A percentile compares a stretch with the other conserved stretches of the same genome.
phyloP scores from a whole-genome alignment of 2,797 vertebrate genomes.

The Bradypodion pumilum region DNA sequence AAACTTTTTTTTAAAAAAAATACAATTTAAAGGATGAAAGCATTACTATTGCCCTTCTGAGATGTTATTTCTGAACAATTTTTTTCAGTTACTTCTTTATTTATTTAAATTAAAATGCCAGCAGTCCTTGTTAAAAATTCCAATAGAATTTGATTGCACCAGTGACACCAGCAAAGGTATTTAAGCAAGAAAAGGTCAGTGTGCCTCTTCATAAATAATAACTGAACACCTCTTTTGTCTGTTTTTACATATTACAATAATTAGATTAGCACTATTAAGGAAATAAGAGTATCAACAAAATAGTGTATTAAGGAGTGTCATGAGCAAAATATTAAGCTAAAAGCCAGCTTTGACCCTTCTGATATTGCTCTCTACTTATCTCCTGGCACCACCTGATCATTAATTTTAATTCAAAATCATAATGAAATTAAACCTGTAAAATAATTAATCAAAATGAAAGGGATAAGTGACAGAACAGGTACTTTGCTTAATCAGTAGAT shows the following conservation, averaged over 20 bases:
- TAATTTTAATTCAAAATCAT: conserved; percentile 67
- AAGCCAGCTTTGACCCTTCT: conserved; percentile 63
- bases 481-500: conserved; percentile 73
- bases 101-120: conserved; percentile 50
- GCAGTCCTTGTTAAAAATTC: conserved; percentile 51
- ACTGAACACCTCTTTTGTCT: conserved; percentile 62
- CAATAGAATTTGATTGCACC: conserved; percentile 53
- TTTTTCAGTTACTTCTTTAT: conserved; percentile 44
- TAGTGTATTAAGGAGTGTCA: conserved; percentile 65
- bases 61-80: conserved; percentile 45
- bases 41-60: conserved; percentile 13
- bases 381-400: conserved; percentile 63
- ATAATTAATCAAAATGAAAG: conserved; percentile 69
- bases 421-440: conserved; percentile 71
- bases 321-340: conserved; percentile 71
- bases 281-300: conserved; percentile 65
- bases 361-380: conserved; percentile 63
- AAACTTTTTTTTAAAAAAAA: neutral
- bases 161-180: conserved; percentile 55
- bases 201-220: conserved; percentile 70
- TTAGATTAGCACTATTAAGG: conserved; percentile 68
- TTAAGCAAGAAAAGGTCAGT: conserved; percentile 71
- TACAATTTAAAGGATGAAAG: conserved; percentile 1
- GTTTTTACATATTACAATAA: conserved; percentile 53
- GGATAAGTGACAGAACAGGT: conserved; percentile 60